Evolutionary conservation across 2,888 invertebrate genomes (phyloP), one percentile per base, ranked within the genome.

Genomic region (Amphipoea oculea): DNA sequence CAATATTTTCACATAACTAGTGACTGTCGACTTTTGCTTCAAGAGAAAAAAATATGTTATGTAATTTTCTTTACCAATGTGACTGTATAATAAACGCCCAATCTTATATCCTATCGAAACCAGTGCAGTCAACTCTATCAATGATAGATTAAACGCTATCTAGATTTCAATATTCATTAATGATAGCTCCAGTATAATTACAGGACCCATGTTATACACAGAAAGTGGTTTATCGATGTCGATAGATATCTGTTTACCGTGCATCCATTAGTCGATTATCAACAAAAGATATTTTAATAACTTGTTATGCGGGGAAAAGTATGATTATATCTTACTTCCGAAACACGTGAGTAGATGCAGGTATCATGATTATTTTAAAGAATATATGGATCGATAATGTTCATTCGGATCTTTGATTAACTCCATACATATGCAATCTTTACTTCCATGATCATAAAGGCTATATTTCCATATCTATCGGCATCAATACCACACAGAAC

Each of bases 121-220:
- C 62, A 82, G 63, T 69, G 81, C 66, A 79, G 29, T 57, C 54
- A 66, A 82, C n/a, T 45, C 65, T 51, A 65, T 63, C 14, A 1
- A 17, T 65, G 29, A 83, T 40, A 71, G n/a, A 51, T 66, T 36
- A 14, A 68, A 67, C 36, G 63, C 62, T 57, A 57, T 67, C 51
- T 68, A 69, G 36, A 65, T 81, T 84, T 73, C 14, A 72, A 42
- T 69, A 57, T 51, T 51, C 12, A 42, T 68, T 45, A 23, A 40
- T 73, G n/a, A 70, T 51, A 70, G 36, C 45, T 75, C 36, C 9
- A 40, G 17, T 62, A 63, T 63, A 70, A 67, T 70, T 36, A 63
- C 29, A 57, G 36, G 51, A 45, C 66, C 79, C 79, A 76, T 67
- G 83, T 83, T 83, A 86, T 36, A 70, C 57, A 83, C 73, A 76